Evolutionary conservation across 2,113 vertebrate species (phyloP).

Genomic region (Laterallus jamaicensis): DNA sequence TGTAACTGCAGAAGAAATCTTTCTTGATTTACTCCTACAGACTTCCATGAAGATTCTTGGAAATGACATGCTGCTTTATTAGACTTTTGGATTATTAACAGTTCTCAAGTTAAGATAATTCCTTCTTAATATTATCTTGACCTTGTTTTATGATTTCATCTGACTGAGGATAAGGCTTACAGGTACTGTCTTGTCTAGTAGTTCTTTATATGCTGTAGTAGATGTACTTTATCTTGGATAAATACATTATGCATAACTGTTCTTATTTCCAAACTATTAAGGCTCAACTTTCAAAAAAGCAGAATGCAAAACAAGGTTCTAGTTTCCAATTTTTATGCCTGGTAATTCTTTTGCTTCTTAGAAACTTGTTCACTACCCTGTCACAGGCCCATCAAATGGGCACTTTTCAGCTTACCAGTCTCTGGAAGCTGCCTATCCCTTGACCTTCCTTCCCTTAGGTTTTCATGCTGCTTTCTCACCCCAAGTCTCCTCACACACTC

Average conservation of each 20-base stretch:
- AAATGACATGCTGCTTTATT: conserved; percentile 28
- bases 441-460: neutral
- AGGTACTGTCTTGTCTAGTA: neutral
- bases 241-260: neutral
- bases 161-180: neutral
- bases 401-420: neutral
- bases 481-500: neutral
- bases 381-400: neutral
- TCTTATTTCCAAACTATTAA: neutral
- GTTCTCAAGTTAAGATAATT: conserved; percentile 6
- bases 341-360: neutral
- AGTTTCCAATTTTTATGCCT: neutral
- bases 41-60: conserved; percentile 25
- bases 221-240: neutral
- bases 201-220: neutral
- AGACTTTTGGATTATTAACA: conserved; percentile 40
- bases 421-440: neutral
- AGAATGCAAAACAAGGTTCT: neutral
- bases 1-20: conserved; percentile 21
- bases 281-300: neutral
- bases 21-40: conserved; percentile 28
- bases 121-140: conserved; percentile 33
- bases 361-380: neutral
- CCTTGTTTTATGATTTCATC: conserved; percentile 31
- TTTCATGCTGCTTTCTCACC: neutral